phyloP scores from a whole-genome alignment of 2,113 vertebrate genomes.

The Garra rufa region DNA sequence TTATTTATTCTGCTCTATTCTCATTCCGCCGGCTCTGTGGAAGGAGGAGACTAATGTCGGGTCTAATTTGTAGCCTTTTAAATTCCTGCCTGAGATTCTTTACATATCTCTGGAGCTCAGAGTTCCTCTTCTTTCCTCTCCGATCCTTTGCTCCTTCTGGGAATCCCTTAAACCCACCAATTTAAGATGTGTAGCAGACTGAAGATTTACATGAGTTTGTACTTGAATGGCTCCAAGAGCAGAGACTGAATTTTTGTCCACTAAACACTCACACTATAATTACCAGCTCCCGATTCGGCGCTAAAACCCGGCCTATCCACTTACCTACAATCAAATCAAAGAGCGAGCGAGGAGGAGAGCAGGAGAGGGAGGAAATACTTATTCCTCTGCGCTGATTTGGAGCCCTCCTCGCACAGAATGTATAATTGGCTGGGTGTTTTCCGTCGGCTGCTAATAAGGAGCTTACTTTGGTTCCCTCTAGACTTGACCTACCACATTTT shows the following conservation, averaged over 20 bases:
- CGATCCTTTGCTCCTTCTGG: constrained; percentile 87
- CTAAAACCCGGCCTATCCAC: constrained; percentile 83
- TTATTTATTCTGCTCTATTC: constrained; percentile 99
- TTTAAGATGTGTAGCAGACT: constrained; percentile 95
- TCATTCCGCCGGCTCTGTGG: constrained; percentile 85
- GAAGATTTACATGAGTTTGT: constrained; percentile 95
- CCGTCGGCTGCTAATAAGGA: constrained; percentile 99
- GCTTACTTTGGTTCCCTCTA: constrained; percentile 99
- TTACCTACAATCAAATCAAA: constrained; percentile 88
- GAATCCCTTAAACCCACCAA: constrained; percentile 98
- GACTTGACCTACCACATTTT: constrained; percentile 98
- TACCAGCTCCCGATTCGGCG: constrained; percentile 88
- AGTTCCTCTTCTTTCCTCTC: constrained; percentile 82
- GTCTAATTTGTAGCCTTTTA: constrained; percentile 99
- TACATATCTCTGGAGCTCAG: constrained; percentile 99
- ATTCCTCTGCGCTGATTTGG: constrained; percentile 95
- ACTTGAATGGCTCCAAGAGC: constrained; percentile 93
- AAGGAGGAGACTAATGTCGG: constrained; percentile 88
- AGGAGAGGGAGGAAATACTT: constrained; percentile 88
- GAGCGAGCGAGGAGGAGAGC: constrained; percentile 64
- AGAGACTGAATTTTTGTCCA: constrained; percentile 84
- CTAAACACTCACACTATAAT: constrained; percentile 98
- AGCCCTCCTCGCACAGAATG: constrained; percentile 94
- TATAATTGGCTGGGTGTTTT: constrained; percentile 99
- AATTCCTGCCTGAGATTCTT: constrained; percentile 99